A percentile compares a stretch with the other conserved stretches of the same genome.
Conservation (phyloP, 2,797 vertebrate genomes). For the Lithobates sylvaticus region DNA sequence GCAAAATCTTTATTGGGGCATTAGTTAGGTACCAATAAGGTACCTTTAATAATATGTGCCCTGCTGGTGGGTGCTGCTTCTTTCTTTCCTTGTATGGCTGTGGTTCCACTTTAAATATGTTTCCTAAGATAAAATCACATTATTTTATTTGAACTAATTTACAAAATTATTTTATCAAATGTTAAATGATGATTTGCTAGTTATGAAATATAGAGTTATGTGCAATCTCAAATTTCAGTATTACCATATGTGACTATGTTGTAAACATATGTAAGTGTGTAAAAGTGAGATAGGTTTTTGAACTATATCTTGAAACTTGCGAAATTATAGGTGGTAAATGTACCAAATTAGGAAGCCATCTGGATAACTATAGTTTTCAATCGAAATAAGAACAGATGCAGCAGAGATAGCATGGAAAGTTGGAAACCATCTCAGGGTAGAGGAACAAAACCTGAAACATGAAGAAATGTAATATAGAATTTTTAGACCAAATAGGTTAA, state of each 20-base stretch:
- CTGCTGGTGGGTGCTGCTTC: no score
- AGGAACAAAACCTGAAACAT: slow-evolving; percentile 17
- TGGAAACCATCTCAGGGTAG: slow-evolving; percentile 3
- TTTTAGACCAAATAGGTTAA: background rate
- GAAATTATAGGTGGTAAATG: slow-evolving; percentile 44
- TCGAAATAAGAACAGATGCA: slow-evolving; percentile 38
- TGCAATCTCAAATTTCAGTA: background rate
- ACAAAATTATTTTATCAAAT: background rate
- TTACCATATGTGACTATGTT: slow-evolving; percentile 37
- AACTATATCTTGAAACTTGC: slow-evolving; percentile 34
- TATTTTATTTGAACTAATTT: background rate
- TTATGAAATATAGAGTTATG: background rate
- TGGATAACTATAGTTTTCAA: slow-evolving; percentile 32
- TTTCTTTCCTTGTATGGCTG: no score
- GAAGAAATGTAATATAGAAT: background rate
- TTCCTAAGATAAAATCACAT: background rate
- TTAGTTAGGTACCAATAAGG: no score
- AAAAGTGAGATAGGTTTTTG: slow-evolving; percentile 29
- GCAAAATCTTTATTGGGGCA: no score
- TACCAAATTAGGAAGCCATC: slow-evolving; percentile 48
- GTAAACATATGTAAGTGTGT: slow-evolving; percentile 47
- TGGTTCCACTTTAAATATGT: no score
- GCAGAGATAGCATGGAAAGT: background rate
- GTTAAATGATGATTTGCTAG: background rate
- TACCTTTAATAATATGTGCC: no score